A percentile compares a stretch with the other conserved stretches of the same genome.
phyloP scores from a whole-genome alignment of 2,797 vertebrate genomes.

The Dromococcyx pavoninus region DNA sequence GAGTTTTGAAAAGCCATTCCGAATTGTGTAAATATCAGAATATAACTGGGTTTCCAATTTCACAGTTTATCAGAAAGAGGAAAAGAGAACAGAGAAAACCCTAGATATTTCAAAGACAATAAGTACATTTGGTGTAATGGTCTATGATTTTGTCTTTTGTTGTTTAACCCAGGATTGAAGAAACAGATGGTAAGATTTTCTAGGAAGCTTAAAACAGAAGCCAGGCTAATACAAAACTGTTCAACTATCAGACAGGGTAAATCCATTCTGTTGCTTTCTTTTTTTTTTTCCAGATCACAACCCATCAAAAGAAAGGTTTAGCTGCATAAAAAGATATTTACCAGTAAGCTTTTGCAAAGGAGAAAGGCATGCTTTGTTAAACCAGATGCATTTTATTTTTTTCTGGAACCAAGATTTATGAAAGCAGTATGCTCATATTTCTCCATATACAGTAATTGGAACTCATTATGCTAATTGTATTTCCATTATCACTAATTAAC shows the following conservation, averaged over 20 bases:
- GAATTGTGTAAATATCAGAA: conserved; percentile 65
- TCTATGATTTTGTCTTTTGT: conserved; percentile 73
- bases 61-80: conserved; percentile 59
- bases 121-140: conserved; percentile 72
- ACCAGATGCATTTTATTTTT: conserved; percentile 81
- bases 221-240: conserved; percentile 78
- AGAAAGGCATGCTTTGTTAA: conserved; percentile 79
- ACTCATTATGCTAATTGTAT: conserved; percentile 89
- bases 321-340: conserved; percentile 74
- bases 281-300: conserved; percentile 45
- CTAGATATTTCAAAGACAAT: conserved; percentile 72
- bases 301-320: conserved; percentile 73
- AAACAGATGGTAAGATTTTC: conserved; percentile 84
- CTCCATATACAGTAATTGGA: conserved; percentile 85
- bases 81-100: not conserved
- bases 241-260: conserved; percentile 75
- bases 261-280: conserved; percentile 63
- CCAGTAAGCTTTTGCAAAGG: conserved; percentile 69
- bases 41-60: conserved; percentile 71
- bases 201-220: conserved; percentile 81
- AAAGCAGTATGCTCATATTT: conserved; percentile 81
- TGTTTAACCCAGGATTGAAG: conserved; percentile 74
- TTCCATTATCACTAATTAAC: conserved; percentile 90
- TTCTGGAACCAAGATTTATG: conserved; percentile 80
- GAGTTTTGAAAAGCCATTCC: conserved; percentile 50